phyloP scores from a whole-genome alignment of 2,113 vertebrate genomes.

The Strix aluco region DNA sequence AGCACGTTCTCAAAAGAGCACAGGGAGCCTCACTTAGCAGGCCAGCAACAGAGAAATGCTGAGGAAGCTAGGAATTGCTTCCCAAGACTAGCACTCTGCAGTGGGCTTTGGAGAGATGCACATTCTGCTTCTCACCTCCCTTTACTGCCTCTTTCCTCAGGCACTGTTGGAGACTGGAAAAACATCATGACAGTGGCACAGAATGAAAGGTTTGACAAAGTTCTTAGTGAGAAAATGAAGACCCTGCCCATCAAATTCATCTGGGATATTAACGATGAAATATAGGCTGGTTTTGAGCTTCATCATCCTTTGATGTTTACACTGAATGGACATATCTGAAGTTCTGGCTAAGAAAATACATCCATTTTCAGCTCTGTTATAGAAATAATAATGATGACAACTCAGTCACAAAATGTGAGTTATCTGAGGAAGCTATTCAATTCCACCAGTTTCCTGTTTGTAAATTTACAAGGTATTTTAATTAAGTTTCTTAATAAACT shows the following conservation, averaged over 20 bases:
- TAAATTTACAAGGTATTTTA: neutral
- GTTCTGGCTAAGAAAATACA: neutral
- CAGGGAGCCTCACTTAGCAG: neutral
- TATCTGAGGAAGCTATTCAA: neutral
- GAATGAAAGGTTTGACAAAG: slow-evolving; percentile 54
- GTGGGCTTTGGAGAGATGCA: neutral
- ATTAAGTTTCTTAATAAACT: neutral
- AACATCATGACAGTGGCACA: slow-evolving; percentile 54
- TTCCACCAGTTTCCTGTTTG: neutral
- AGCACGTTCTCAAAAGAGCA: neutral
- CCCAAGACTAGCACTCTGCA: neutral
- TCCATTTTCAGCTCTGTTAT: neutral
- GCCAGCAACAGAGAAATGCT: neutral
- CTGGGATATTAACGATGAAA: slow-evolving; percentile 48
- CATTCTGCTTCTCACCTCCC: neutral
- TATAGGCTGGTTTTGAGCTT: neutral
- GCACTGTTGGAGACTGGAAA: slow-evolving; percentile 67
- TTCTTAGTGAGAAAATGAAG: slow-evolving; percentile 38
- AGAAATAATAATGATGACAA: neutral
- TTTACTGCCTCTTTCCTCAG: neutral
- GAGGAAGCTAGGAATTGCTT: neutral
- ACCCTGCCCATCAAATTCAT: slow-evolving; percentile 42
- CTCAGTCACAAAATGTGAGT: neutral
- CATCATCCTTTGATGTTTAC: neutral
- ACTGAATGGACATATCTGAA: neutral